Base-by-base conservation (phyloP, 2,113 vertebrate species). In the Archilochus colubris region DNA sequence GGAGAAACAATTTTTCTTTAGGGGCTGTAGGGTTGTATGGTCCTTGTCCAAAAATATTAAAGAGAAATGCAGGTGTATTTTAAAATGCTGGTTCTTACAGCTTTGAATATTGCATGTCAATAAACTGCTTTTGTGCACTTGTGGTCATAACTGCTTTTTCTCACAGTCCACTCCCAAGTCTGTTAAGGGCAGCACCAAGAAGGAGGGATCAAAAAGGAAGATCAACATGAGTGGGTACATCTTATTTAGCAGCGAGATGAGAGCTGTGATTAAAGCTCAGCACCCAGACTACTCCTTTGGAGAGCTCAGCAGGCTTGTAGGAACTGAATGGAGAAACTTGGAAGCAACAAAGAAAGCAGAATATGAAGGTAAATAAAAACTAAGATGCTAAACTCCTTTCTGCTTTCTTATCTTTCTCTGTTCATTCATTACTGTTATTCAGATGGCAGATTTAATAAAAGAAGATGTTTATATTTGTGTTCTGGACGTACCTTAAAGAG, bases 211-310 rank as follows among this genome's bases (percentile, higher is more conserved):
- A 24, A 99, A 99, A 96, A 97, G 99, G 92, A 99, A 99, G 97
- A 99, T 99, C 98, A 99, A 99, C 98, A 99, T 99, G 99, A 99
- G 99, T 48, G 99, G 99, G 83, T 99, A 99, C 97, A 99, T 99
- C 97, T 97, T 99, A 93, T 99, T 99, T 97, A 99, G 99, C 98
- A 99, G 99, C 59, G 99, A 99, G 97, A 99, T 99, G 99, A 98
- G 99, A 94, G 99, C 99, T 16, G 99, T 99, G 91, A 99, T 99
- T 97, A 99, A 99, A 97, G 99, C 99, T 95, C 99, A 98, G 95
- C 99, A 99, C 93, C 99, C 99, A 62, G 99, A 99, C 97, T 99
- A 99, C 96, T 99, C 99, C 84, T 99, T 99, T 89, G 99, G 99
- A 89, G 99, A 99, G 95, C 98, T 99, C 96, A 99, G 99, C 95